phyloP scores from a whole-genome alignment of 2,113 vertebrate genomes.

The Rhabdornis inornatus region DNA sequence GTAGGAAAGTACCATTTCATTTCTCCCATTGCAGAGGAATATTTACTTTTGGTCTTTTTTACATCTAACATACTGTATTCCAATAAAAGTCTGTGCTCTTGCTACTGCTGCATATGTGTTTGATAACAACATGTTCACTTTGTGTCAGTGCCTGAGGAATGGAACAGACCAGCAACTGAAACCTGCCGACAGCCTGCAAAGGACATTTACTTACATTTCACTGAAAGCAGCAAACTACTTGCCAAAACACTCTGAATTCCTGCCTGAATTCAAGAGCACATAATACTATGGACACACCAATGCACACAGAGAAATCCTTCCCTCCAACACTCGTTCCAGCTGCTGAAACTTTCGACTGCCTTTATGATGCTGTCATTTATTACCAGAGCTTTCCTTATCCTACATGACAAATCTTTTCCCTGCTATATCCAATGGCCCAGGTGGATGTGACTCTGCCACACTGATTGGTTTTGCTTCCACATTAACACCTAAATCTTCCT shows the following conservation, averaged over 20 bases:
- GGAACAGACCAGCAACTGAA: not conserved
- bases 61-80: not conserved
- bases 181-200: not conserved
- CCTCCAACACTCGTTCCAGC: not conserved
- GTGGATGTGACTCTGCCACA: not conserved
- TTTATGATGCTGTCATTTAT: not conserved
- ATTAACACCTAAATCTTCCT: not conserved
- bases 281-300: not conserved
- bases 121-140: not conserved
- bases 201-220: not conserved
- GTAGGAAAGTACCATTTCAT: not conserved
- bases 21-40: not conserved
- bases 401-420: not conserved
- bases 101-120: not conserved
- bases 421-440: not conserved
- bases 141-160: not conserved
- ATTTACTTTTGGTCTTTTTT: not conserved
- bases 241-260: not conserved
- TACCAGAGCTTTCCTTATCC: not conserved
- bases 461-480: not conserved
- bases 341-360: not conserved
- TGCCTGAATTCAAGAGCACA: not conserved
- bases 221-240: not conserved
- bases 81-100: not conserved
- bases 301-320: rapidly evolving